phyloP scores from a whole-genome alignment of 1,140 invertebrate genomes.

The Macrocentrus cingulum region DNA sequence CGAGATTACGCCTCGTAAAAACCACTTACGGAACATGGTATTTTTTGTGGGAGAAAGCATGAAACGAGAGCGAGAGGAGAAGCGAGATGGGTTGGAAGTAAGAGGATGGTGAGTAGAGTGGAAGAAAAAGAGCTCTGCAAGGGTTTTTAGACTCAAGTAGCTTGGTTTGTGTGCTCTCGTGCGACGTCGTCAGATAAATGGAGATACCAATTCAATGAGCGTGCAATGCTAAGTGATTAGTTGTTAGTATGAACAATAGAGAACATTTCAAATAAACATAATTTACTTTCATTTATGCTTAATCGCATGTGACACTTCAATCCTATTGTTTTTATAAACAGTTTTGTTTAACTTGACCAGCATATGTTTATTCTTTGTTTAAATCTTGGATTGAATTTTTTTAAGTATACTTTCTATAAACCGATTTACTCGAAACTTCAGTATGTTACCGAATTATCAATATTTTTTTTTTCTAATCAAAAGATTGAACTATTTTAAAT shows the following conservation, averaged over 20 bases:
- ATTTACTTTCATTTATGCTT: too few relatives aligned
- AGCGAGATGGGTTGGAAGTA: not conserved
- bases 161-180: not conserved
- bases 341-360: too few relatives aligned
- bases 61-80: not conserved
- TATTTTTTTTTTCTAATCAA: too few relatives aligned
- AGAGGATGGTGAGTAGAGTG: not conserved
- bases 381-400: too few relatives aligned
- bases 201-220: constrained; percentile 10
- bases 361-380: too few relatives aligned
- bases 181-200: not conserved
- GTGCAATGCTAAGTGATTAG: not conserved
- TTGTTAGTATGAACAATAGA: too few relatives aligned
- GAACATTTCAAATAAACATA: not conserved
- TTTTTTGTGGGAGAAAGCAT: not conserved
- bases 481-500: too few relatives aligned
- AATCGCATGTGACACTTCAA: too few relatives aligned
- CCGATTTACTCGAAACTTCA: too few relatives aligned
- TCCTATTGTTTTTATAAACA: too few relatives aligned
- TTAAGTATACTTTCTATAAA: too few relatives aligned
- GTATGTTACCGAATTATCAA: too few relatives aligned
- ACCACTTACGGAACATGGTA: constrained; percentile 17
- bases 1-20: constrained; percentile 28
- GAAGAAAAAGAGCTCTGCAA: not conserved
- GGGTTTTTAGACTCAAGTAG: not conserved